Evolutionary conservation across 1,140 invertebrate species (phyloP).

Genomic region (Leptinotarsa defecta): DNA sequence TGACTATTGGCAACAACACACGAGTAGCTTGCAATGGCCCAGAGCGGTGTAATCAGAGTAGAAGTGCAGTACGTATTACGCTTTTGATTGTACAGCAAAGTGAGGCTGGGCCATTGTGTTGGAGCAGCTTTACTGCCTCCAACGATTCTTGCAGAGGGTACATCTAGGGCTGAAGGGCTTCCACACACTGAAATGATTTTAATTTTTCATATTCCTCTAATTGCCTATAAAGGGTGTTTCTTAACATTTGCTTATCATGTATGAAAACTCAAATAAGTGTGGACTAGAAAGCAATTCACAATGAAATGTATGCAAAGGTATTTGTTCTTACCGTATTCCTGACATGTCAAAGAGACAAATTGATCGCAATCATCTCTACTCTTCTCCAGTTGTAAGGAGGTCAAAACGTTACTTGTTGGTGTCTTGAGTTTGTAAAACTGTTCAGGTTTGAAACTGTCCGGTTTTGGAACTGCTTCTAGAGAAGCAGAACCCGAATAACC

Average conservation of each 20-base stretch:
- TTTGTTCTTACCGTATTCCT: conserved; percentile 60
- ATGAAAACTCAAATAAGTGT: too few species aligned
- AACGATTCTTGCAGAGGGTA: conserved; percentile 57
- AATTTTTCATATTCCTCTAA: too few species aligned
- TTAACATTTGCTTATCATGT: too few species aligned
- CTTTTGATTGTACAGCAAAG: conserved; percentile 60
- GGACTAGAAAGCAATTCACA: too few species aligned
- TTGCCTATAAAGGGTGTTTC: too few species aligned
- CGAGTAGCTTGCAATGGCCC: conserved; percentile 64
- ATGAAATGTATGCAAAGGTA: not conserved
- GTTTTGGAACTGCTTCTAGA: conserved; percentile 51
- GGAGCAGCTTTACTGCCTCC: conserved; percentile 58
- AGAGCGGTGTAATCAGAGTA: conserved; percentile 63
- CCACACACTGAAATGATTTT: conserved; percentile 57
- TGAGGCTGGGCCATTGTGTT: conserved; percentile 64
- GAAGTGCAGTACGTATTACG: conserved; percentile 63
- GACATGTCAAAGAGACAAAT: conserved; percentile 62
- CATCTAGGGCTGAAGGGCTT: conserved; percentile 52
- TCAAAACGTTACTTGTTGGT: conserved; percentile 40
- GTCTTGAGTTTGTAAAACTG: conserved; percentile 52
- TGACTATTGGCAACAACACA: conserved; percentile 55
- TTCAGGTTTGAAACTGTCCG: conserved; percentile 35
- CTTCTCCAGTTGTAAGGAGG: conserved; percentile 29
- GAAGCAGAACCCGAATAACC: conserved; percentile 59
- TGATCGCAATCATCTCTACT: conserved; percentile 55